Base-by-base conservation (phyloP, 2,888 invertebrate genomes). In the Eristalinus aeneus region DNA sequence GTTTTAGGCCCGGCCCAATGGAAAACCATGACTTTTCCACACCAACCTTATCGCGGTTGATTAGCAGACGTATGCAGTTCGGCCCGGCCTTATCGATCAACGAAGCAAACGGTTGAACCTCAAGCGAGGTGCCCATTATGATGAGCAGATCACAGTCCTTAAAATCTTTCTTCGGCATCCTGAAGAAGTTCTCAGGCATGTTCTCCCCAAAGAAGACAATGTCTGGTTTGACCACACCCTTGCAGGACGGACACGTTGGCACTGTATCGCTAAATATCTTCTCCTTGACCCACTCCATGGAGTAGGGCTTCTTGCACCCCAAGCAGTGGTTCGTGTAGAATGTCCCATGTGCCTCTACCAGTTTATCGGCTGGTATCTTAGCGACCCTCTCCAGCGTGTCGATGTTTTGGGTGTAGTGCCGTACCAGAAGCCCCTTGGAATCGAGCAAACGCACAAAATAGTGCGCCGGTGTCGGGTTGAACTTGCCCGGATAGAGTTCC, bases 161-260 rank as follows among this genome's bases (percentile, higher is more conserved):
- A 90, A 99, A 97, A 93, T 99, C 98, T 89, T 93, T 93, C 23
- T 94, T 93, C 10, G 96, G 94, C 88, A 95, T 94, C 6, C 92
- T 90, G 89, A 96, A 96, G 91, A 98, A 99, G 88, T 95, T 94
- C 0, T 94, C 93, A 0, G 99, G 98, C 16, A 99, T 94, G 90
- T 95, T 94, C 93, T 99, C 98, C 0, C 98, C 98, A 92, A 98
- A 99, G 93, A 99, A 98, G 12, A 98, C 96, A 89, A 99, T 97
- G 90, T 99, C 98, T 9, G 98, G 98, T 92, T 98, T 98, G 0
- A 99, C 97, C 5, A 98, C 93, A 0, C 96, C 96, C 0, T 95
- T 94, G 90, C 97, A 97, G 46, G 94, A 93, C 1, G 94, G 94
- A 90, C 98, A 98, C 58, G 94, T 95, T 12, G 98, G 98, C 79